A percentile compares a stretch with the other conserved stretches of the same genome.
phyloP scores from a whole-genome alignment of 53 echinoderm and acorn worm genomes.

The Echinarachnius parma region DNA sequence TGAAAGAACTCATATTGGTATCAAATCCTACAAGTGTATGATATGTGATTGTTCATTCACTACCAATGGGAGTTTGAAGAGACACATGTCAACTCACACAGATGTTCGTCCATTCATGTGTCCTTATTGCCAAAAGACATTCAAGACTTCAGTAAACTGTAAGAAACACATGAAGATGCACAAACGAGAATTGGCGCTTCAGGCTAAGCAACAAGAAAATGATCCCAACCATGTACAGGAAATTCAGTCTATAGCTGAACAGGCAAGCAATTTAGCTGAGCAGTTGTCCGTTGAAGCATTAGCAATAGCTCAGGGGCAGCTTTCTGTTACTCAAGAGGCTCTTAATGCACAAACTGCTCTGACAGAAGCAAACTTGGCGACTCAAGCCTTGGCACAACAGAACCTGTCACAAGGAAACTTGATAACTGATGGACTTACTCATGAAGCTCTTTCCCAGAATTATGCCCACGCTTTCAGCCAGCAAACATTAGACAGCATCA shows the following conservation, averaged over 20 bases:
- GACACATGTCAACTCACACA: slow-evolving; percentile 98
- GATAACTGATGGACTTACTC: slow-evolving; percentile 58
- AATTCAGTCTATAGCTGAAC: slow-evolving; percentile 24
- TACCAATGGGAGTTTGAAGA: slow-evolving; percentile 96
- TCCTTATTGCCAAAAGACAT: slow-evolving; percentile 98
- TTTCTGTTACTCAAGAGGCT: slow-evolving; percentile 29
- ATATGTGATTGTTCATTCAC: slow-evolving; percentile 87
- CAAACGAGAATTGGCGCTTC: slow-evolving; percentile 77
- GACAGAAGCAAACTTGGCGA: slow-evolving; percentile 56
- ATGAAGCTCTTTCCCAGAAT: slow-evolving; percentile 56
- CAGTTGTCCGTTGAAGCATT: no score
- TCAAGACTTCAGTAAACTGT: slow-evolving; percentile 97
- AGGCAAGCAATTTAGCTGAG: slow-evolving; percentile 52
- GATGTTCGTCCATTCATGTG: slow-evolving; percentile 98
- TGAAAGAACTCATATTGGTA: slow-evolving; percentile 81
- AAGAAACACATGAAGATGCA: slow-evolving; percentile 99
- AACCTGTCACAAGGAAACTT: slow-evolving; percentile 48
- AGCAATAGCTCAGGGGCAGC: slow-evolving; percentile 56
- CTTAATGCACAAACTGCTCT: slow-evolving; percentile 36
- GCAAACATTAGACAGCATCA: slow-evolving; percentile 44
- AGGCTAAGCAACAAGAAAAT: slow-evolving; percentile 60
- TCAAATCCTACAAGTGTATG: slow-evolving; percentile 87
- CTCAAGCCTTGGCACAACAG: slow-evolving; percentile 62
- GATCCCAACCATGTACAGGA: slow-evolving; percentile 26
- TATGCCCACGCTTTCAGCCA: slow-evolving; percentile 37